phyloP scores from a whole-genome alignment of 2,797 vertebrate species.

The Mus caroli region DNA sequence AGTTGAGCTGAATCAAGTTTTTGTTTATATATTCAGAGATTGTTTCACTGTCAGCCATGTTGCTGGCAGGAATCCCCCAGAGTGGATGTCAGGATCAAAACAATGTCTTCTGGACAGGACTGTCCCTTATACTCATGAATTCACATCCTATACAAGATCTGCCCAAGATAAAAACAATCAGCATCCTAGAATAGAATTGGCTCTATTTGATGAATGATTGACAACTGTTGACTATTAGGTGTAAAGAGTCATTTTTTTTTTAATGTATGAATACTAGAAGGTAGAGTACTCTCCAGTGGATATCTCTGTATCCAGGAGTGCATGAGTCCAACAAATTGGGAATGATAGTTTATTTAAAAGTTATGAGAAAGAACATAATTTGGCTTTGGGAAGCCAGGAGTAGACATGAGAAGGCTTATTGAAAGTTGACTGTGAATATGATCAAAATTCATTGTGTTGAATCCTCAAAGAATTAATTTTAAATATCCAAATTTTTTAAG shows the following conservation, averaged over 20 bases:
- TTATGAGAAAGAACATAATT: background rate
- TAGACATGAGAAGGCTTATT: too few species aligned
- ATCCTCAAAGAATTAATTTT: background rate
- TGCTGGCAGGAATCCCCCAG: background rate
- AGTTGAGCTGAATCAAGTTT: background rate
- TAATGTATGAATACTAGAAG: background rate
- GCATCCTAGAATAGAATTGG: background rate
- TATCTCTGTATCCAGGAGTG: too few species aligned
- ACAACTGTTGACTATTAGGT: background rate
- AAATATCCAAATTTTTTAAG: background rate
- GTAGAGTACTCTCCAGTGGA: background rate
- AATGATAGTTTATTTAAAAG: background rate
- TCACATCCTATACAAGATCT: background rate
- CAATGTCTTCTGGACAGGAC: background rate
- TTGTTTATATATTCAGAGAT: background rate
- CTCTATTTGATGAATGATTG: too few species aligned
- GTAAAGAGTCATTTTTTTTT: background rate
- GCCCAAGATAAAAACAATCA: background rate
- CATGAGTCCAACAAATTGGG: background rate
- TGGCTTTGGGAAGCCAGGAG: background rate
- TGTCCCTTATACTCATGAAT: background rate
- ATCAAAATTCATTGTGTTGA: background rate
- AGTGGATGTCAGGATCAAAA: background rate
- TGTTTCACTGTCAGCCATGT: background rate
- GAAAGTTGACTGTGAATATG: background rate